A percentile compares a stretch with the other conserved stretches of the same genome.
These are phyloP conservation scores for Allacma fusca DNA, from an alignment of 2,888 invertebrate genomes.

Conservation along the genomic window DNA sequence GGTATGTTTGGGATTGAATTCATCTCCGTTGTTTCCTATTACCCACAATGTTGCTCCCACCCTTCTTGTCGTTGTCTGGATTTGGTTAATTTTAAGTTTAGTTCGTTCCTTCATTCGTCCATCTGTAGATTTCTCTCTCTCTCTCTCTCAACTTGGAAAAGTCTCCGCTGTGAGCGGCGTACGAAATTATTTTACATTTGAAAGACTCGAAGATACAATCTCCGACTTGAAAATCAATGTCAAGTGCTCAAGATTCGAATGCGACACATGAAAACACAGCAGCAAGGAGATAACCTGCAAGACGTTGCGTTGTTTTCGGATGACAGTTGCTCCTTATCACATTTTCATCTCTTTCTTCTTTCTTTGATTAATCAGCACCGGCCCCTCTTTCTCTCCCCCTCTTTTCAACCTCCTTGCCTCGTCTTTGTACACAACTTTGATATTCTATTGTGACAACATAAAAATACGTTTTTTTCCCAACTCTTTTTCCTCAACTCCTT, in stretches of 20 bases:
- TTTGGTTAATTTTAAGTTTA: slow-evolving; percentile 26
- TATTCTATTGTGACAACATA: slow-evolving; percentile 42
- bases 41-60: slow-evolving; percentile 10
- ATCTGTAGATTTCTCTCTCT: slow-evolving; percentile 5
- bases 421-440: slow-evolving; percentile 37
- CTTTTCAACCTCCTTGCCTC: slow-evolving; percentile 16
- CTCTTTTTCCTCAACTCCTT: not conserved
- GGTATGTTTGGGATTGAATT: not conserved
- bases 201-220: slow-evolving; percentile 60
- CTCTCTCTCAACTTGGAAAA: slow-evolving; percentile 26
- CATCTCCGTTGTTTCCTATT: not conserved
- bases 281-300: slow-evolving; percentile 47
- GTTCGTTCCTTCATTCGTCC: slow-evolving; percentile 2
- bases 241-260: slow-evolving; percentile 54
- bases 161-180: slow-evolving; percentile 54
- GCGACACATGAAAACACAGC: slow-evolving; percentile 52
- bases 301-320: slow-evolving; percentile 52
- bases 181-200: slow-evolving; percentile 61
- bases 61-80: slow-evolving; percentile 16
- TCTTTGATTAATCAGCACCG: slow-evolving; percentile 58
- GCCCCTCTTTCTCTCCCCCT: slow-evolving; percentile 37
- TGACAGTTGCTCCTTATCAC: slow-evolving; percentile 56
- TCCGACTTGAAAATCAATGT: slow-evolving; percentile 60
- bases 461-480: slow-evolving; percentile 28
- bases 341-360: slow-evolving; percentile 52